Percentiles rank a stretch among this genome's conserved stretches.
Conservation (phyloP, 2,113 vertebrate species). For the Helogale parvula region DNA sequence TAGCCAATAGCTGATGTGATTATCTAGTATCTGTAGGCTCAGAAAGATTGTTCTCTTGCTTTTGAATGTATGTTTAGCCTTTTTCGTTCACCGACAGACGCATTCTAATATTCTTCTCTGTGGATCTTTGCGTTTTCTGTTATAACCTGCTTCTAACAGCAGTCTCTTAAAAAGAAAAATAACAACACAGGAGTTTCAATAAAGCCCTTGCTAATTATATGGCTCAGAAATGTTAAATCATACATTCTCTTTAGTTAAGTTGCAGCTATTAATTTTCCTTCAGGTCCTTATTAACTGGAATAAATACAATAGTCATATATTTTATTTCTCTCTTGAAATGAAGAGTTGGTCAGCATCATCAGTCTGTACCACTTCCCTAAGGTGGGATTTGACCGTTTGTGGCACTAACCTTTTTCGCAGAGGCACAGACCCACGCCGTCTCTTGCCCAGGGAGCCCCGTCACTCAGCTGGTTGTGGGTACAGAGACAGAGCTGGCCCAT, state of each 20-base stretch:
- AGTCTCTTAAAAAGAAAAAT: not conserved
- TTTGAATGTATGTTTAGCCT: not conserved
- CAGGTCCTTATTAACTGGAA: not conserved
- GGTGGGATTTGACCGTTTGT: not conserved
- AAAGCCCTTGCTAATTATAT: not conserved
- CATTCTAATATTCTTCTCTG: no score
- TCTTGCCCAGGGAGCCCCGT: not conserved
- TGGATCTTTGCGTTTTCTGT: not conserved
- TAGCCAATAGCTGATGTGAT: not conserved
- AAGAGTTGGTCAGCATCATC: not conserved
- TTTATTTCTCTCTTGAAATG: not conserved
- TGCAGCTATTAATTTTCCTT: not conserved
- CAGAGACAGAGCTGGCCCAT: fast-evolving
- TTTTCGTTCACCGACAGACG: not conserved
- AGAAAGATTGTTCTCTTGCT: not conserved
- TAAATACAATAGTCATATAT: not conserved
- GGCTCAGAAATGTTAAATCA: not conserved
- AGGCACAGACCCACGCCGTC: not conserved
- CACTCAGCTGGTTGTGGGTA: not conserved
- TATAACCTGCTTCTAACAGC: not conserved
- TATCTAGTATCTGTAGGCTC: not conserved
- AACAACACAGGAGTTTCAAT: not conserved
- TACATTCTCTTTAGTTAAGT: not conserved
- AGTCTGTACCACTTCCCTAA: not conserved
- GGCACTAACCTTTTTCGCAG: not conserved